Conservation (phyloP, 1,140 invertebrate genomes). For the Conus betulinus region DNA sequence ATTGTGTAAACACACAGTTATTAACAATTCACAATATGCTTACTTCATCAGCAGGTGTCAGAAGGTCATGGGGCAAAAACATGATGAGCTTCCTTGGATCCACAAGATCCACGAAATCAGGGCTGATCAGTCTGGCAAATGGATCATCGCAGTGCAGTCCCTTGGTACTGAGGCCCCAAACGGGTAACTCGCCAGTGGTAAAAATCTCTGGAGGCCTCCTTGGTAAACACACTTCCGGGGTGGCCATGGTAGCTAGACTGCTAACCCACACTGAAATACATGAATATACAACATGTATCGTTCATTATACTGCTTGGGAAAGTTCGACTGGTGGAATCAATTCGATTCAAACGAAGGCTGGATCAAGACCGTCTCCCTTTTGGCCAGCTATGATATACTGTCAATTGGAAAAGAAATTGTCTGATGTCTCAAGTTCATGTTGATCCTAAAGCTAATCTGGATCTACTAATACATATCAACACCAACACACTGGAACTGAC, state of each 20-base stretch:
- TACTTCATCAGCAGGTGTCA: constrained; percentile 1
- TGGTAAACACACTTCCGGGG: neutral
- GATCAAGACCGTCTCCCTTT: no score
- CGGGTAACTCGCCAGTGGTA: neutral
- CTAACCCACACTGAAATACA: neutral
- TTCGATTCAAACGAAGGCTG: no score
- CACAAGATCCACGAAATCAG: neutral
- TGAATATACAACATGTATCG: no score
- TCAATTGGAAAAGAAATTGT: no score
- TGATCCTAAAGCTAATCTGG: no score
- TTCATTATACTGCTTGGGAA: no score
- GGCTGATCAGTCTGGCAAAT: neutral
- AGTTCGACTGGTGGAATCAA: no score
- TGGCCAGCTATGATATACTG: no score
- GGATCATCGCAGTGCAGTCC: neutral
- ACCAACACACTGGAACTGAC: no score
- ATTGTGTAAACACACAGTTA: no score
- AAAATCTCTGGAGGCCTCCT: neutral
- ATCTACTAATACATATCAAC: no score
- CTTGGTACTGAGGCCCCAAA: constrained; percentile 6
- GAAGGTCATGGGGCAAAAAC: neutral
- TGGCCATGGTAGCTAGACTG: neutral
- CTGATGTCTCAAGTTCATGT: no score
- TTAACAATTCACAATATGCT: neutral
- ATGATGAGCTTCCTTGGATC: neutral